A percentile compares a stretch with the other conserved stretches of the same genome.
phyloP scores from a whole-genome alignment of 2,888 invertebrate genomes.

The Scelioninae gen. 1 region DNA sequence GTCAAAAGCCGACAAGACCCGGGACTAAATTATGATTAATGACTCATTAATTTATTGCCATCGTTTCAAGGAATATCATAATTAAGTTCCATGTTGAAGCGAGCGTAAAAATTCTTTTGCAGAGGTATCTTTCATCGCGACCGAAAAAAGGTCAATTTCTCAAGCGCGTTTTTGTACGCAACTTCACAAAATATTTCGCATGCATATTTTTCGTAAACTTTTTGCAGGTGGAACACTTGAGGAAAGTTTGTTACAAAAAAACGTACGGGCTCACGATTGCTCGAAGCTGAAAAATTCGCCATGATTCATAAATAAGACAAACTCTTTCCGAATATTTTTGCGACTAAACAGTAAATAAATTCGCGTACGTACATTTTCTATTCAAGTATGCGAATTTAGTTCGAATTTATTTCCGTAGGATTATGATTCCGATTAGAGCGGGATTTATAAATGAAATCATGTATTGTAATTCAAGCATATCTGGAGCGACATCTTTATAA shows the following conservation, averaged over 20 bases:
- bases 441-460: constrained; percentile 56
- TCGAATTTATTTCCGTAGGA: constrained; percentile 33
- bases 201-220: constrained; percentile 4
- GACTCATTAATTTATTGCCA: constrained; percentile 25
- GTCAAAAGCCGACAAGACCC: not conserved
- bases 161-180: not conserved
- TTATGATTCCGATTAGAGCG: constrained; percentile 29
- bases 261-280: constrained; percentile 2
- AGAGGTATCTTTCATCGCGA: too few species aligned
- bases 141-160: not conserved
- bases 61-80: constrained; percentile 24
- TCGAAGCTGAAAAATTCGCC: constrained; percentile 30
- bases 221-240: not conserved
- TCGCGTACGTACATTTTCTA: constrained; percentile 25
- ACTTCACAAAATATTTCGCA: constrained; percentile 1
- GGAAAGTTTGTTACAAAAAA: constrained; percentile 1
- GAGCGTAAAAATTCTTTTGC: not conserved
- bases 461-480: constrained; percentile 38
- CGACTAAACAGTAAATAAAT: constrained; percentile 36
- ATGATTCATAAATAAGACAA: constrained; percentile 45
- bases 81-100: not conserved
- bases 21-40: constrained; percentile 31
- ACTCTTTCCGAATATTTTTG: constrained; percentile 26
- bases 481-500: constrained; percentile 47
- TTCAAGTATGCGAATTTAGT: constrained; percentile 46